These are phyloP conservation scores for Pammene aurita DNA, from an alignment of 2,888 invertebrate genomes.

Conservation along the genomic window DNA sequence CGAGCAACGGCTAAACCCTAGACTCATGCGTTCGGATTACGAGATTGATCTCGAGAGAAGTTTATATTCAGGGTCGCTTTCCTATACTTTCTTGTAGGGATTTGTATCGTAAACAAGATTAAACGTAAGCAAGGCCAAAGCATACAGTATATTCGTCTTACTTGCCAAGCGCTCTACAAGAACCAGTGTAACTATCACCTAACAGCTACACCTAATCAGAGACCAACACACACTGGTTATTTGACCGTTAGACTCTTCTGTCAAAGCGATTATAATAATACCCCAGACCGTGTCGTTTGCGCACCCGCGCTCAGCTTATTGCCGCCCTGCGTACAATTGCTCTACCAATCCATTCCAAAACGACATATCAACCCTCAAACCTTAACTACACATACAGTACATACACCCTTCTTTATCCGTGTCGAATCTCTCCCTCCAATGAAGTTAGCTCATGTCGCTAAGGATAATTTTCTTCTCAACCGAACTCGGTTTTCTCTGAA, in stretches of 20 bases:
- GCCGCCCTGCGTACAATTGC: conserved; percentile 59
- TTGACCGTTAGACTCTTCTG: neutral
- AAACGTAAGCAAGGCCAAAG: conserved; percentile 56
- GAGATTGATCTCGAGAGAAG: conserved; percentile 51
- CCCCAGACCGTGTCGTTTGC: conserved; percentile 50
- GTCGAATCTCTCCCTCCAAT: conserved; percentile 50
- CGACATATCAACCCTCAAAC: neutral
- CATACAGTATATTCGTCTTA: conserved; percentile 44
- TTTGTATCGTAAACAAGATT: conserved; percentile 69
- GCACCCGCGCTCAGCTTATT: conserved; percentile 53
- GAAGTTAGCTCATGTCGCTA: conserved; percentile 56
- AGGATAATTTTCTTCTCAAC: conserved; percentile 51
- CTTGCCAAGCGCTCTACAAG: neutral
- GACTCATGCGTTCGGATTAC: conserved; percentile 44
- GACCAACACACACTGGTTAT: neutral
- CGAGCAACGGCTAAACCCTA: conserved; percentile 38
- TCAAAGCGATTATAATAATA: conserved; percentile 8
- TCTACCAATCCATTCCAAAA: conserved; percentile 29
- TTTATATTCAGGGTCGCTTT: conserved; percentile 57
- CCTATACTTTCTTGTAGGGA: conserved; percentile 59
- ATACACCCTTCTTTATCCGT: neutral
- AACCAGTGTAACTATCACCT: conserved; percentile 4
- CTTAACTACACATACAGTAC: neutral
- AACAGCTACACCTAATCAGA: conserved; percentile 4
- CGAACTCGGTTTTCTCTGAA: conserved; percentile 33